phyloP scores from a whole-genome alignment of 2,113 vertebrate species.

The Dromaius novaehollandiae region DNA sequence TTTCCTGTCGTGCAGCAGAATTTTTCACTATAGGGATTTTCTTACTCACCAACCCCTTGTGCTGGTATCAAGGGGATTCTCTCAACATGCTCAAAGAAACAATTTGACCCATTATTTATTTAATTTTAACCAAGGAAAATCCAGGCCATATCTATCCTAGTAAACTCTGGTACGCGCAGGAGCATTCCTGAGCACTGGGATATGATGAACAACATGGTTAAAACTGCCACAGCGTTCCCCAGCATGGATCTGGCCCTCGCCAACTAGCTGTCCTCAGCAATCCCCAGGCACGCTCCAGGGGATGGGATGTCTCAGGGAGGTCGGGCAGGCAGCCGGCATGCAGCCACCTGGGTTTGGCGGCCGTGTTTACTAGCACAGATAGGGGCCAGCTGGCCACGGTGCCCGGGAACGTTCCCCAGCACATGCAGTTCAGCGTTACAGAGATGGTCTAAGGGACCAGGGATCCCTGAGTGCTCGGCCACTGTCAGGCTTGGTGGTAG shows the following conservation, averaged over 20 bases:
- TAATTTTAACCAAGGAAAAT: neutral
- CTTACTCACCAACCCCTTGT: neutral
- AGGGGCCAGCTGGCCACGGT: neutral
- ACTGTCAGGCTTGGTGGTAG: neutral
- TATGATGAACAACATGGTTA: neutral
- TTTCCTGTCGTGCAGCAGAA: neutral
- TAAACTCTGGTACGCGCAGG: neutral
- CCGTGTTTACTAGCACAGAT: neutral
- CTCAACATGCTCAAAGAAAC: neutral
- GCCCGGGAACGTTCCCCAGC: neutral
- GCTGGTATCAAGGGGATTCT: neutral
- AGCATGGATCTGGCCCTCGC: neutral
- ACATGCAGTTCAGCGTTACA: neutral
- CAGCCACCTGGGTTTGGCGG: neutral
- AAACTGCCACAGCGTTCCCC: neutral
- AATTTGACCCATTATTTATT: neutral
- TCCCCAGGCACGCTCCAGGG: rapidly evolving
- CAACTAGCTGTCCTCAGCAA: rapidly evolving
- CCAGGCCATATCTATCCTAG: neutral
- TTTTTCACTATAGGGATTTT: neutral
- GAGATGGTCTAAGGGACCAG: neutral
- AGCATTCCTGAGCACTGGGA: neutral
- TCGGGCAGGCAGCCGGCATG: neutral
- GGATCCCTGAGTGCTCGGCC: neutral
- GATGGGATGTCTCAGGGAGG: neutral